Conservation (phyloP, 2,797 vertebrate species). For the Melanitta fusca region DNA sequence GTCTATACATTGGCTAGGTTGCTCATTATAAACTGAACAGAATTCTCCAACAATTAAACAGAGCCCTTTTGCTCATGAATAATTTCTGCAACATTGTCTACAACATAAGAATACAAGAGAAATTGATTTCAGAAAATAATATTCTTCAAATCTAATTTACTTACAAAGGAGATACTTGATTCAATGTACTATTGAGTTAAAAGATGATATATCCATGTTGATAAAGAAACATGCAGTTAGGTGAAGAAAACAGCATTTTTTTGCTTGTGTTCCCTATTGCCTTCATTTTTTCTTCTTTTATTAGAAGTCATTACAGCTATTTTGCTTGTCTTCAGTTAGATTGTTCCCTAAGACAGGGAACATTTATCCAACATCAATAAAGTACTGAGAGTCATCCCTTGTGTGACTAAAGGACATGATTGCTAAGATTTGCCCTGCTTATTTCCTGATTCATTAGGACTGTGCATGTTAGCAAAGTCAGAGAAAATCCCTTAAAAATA, state of each 20-base stretch:
- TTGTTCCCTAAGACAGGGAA: neutral
- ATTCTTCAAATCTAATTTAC: slow-evolving; percentile 23
- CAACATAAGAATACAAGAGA: neutral
- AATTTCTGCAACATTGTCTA: neutral
- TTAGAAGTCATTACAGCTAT: neutral
- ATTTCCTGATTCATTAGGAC: neutral
- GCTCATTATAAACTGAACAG: neutral
- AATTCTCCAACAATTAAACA: neutral
- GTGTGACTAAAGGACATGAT: neutral
- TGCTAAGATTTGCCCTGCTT: neutral
- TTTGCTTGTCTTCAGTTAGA: slow-evolving; percentile 15
- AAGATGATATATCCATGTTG: neutral
- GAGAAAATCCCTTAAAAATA: neutral
- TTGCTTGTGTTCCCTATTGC: neutral
- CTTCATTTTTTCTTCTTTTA: neutral
- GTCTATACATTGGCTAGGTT: neutral
- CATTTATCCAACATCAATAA: slow-evolving; percentile 8
- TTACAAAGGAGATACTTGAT: neutral
- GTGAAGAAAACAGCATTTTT: neutral
- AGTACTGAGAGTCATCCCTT: neutral
- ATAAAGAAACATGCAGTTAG: neutral
- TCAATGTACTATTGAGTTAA: neutral
- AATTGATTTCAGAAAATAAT: neutral
- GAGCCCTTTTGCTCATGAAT: neutral
- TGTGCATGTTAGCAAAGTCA: rapidly evolving